Evolutionary conservation across 1,140 invertebrate species (phyloP).

Genomic region (Panonychus citri): DNA sequence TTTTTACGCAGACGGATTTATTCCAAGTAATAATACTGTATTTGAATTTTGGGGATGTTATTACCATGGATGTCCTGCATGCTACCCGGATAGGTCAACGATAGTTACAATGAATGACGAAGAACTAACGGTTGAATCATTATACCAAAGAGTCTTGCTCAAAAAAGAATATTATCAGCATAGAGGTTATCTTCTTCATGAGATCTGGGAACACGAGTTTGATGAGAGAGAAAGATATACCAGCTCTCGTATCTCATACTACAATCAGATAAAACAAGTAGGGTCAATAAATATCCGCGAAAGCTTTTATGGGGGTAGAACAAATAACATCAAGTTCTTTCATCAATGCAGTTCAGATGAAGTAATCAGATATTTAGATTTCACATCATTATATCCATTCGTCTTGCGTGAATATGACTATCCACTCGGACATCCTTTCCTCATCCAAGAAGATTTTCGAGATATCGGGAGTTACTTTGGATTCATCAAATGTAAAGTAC

Average conservation of each 20-base stretch:
- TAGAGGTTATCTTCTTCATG: background rate
- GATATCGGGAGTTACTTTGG: slow-evolving; percentile 14
- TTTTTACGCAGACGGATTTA: background rate
- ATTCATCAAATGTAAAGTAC: slow-evolving; percentile 15
- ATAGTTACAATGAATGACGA: background rate
- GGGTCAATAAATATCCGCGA: slow-evolving; percentile 9
- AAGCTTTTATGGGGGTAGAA: slow-evolving; percentile 21
- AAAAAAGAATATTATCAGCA: background rate
- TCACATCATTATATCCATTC: background rate
- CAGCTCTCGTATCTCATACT: background rate
- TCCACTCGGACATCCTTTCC: slow-evolving; percentile 17
- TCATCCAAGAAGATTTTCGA: slow-evolving; percentile 17
- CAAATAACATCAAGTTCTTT: slow-evolving; percentile 17
- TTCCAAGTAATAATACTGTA: background rate
- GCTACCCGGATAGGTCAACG: background rate
- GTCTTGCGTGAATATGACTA: background rate
- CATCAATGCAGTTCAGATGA: slow-evolving; percentile 16
- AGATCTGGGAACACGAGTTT: background rate
- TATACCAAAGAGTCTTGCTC: background rate
- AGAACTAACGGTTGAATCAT: background rate
- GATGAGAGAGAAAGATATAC: background rate
- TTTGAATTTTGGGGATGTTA: slow-evolving; percentile 2
- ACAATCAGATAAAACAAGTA: background rate
- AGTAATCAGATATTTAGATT: slow-evolving; percentile 20
- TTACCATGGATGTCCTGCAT: slow-evolving; percentile 1